phyloP scores from a whole-genome alignment of 2,797 vertebrate genomes.

The Tangara arthus region DNA sequence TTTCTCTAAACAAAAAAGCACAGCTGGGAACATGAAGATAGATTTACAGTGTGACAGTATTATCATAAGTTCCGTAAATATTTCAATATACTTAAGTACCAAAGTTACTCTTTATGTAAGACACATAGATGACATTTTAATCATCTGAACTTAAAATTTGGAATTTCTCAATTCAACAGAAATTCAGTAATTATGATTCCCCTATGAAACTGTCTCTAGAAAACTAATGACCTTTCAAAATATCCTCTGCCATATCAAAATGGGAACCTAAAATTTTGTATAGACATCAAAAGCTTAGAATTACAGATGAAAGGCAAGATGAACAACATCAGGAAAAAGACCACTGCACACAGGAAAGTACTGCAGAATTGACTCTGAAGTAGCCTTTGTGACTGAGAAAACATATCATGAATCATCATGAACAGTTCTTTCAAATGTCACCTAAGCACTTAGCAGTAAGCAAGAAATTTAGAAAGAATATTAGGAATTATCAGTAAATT shows the following conservation, averaged over 20 bases:
- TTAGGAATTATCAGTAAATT: background rate
- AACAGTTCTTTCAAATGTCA: background rate
- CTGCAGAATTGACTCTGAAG: background rate
- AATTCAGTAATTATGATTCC: background rate
- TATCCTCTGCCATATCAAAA: background rate
- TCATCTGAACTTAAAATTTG: background rate
- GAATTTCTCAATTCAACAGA: background rate
- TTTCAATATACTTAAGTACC: background rate
- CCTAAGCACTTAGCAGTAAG: background rate
- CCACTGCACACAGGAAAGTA: background rate
- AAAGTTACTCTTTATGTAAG: background rate
- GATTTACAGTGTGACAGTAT: background rate
- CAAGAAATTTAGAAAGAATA: background rate
- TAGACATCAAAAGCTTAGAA: background rate
- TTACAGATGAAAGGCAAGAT: background rate
- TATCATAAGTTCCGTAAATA: background rate
- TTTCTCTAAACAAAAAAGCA: background rate
- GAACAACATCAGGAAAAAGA: background rate
- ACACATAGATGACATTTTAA: background rate
- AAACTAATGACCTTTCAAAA: background rate
- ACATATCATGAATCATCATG: background rate
- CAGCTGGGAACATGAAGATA: background rate
- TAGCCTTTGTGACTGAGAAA: background rate
- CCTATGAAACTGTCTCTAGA: background rate
- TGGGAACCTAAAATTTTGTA: background rate